Percentiles rank a stretch among this genome's conserved stretches.
phyloP scores from a whole-genome alignment of 2,797 vertebrate species.

The Saxicola maurus region DNA sequence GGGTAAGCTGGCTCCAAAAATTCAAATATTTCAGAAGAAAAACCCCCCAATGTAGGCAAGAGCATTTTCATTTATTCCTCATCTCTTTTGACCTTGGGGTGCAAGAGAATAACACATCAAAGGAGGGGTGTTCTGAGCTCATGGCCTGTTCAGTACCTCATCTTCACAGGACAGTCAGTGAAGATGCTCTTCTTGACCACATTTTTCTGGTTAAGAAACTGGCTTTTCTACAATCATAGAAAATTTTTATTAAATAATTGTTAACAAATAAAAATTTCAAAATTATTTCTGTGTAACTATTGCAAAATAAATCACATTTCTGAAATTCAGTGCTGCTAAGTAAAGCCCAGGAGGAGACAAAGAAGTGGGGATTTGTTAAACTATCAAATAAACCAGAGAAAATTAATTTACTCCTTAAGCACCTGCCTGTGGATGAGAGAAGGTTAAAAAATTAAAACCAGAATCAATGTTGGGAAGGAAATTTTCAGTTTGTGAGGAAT shows the following conservation, averaged over 20 bases:
- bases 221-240: not conserved
- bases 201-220: not conserved
- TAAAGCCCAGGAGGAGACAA: not conserved
- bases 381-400: not conserved
- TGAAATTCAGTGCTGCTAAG: not conserved
- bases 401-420: not conserved
- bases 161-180: not conserved
- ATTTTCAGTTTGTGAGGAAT: not conserved
- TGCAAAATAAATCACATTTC: not conserved
- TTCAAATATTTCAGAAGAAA: not conserved
- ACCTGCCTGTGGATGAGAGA: not conserved
- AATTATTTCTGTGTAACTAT: not conserved
- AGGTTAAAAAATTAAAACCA: not conserved
- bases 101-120: not conserved
- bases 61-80: not conserved
- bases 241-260: not conserved
- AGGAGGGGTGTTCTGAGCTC: not conserved
- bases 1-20: not conserved
- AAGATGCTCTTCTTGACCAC: not conserved
- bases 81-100: not conserved
- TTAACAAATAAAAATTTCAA: not conserved
- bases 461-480: not conserved
- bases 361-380: not conserved
- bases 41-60: accelerated
- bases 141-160: not conserved